Evolutionary conservation across 2,113 vertebrate species (phyloP).

Genomic region (Microtus oregoni): DNA sequence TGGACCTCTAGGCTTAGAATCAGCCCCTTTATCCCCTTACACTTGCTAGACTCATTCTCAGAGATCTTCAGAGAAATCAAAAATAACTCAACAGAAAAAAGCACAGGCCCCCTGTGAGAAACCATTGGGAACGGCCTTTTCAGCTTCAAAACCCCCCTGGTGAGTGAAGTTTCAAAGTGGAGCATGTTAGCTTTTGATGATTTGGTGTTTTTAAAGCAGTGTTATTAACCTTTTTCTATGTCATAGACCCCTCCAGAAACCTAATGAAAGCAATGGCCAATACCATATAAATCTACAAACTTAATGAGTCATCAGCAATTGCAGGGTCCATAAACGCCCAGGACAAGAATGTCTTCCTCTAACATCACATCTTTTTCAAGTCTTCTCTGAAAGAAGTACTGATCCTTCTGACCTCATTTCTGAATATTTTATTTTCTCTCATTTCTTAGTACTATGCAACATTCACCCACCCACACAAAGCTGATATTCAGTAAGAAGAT

Average conservation of each 20-base stretch:
- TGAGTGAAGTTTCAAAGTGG: conserved; percentile 52
- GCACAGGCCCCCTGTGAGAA: conserved; percentile 23
- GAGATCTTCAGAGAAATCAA: conserved; percentile 71
- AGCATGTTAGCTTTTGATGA: conserved; percentile 52
- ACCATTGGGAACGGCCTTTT: conserved; percentile 69
- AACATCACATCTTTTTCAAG: background rate
- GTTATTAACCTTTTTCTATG: conserved; percentile 71
- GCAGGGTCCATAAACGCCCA: background rate
- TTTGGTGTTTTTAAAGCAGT: conserved; percentile 58
- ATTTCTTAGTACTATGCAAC: background rate
- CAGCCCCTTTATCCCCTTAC: background rate
- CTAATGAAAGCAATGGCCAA: background rate
- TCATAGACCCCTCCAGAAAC: conserved; percentile 54
- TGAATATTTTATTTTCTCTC: background rate
- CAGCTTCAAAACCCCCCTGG: conserved; percentile 64
- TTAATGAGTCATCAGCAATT: background rate
- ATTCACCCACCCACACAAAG: background rate
- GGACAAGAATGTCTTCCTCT: background rate
- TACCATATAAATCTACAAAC: conserved; percentile 1
- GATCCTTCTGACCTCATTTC: conserved; percentile 16
- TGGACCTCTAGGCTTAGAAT: background rate
- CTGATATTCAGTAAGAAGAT: background rate
- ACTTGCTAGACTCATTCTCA: conserved; percentile 56
- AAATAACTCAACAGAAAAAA: conserved; percentile 73
- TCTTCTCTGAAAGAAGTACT: background rate